These are phyloP conservation scores for Ptychadena robeensis DNA, from an alignment of 2,797 vertebrate genomes.

Conservation along the genomic window DNA sequence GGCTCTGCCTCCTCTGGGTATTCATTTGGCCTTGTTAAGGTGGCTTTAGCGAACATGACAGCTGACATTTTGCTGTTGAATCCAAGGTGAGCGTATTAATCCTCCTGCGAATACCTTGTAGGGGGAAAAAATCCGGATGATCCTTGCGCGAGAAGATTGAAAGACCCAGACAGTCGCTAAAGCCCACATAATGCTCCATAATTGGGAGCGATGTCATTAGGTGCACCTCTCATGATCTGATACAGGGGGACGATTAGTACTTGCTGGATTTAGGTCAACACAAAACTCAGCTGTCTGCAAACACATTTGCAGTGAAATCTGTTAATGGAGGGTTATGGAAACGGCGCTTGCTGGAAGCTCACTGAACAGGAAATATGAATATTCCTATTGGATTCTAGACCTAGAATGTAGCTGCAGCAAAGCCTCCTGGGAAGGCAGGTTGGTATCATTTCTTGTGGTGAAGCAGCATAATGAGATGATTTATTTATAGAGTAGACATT, in stretches of 20 bases:
- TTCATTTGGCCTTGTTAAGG: constrained; percentile 40
- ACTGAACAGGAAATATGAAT: background rate
- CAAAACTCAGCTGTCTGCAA: constrained; percentile 14
- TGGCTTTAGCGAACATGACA: constrained; percentile 50
- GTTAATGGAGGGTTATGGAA: background rate
- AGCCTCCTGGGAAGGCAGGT: background rate
- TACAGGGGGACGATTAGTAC: constrained; percentile 46
- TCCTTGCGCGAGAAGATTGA: constrained; percentile 32
- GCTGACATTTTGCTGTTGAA: constrained; percentile 52
- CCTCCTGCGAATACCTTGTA: constrained; percentile 35
- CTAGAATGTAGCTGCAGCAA: background rate
- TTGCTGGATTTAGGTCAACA: constrained; percentile 47
- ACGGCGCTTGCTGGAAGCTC: background rate
- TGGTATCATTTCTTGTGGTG: background rate
- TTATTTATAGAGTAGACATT: background rate
- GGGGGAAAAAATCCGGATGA: constrained; percentile 25
- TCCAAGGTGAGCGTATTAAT: constrained; percentile 43
- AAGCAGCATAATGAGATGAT: no score
- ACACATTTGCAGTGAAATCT: background rate
- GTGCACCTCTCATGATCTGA: constrained; percentile 46
- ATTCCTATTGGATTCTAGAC: background rate
- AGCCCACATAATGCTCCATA: constrained; percentile 54
- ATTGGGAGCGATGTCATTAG: constrained; percentile 57
- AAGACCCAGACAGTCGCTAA: constrained; percentile 29
- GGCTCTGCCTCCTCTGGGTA: constrained; percentile 4